A percentile compares a stretch with the other conserved stretches of the same genome.
These are phyloP conservation scores for Heliornis fulica DNA, from an alignment of 2,113 vertebrate genomes.

Conservation along the genomic window DNA sequence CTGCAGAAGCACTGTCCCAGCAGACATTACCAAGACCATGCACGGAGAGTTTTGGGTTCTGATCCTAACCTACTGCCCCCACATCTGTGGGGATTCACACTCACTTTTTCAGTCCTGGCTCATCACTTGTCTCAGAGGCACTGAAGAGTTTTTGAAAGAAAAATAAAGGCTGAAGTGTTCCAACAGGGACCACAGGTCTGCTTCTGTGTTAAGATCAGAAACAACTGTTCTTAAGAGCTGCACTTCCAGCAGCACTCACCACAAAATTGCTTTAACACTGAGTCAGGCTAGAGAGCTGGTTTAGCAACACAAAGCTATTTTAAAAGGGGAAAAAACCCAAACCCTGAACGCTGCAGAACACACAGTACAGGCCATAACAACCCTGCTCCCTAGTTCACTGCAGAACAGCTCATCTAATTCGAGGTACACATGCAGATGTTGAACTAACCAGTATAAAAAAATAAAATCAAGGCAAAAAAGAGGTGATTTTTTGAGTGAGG, in stretches of 20 bases:
- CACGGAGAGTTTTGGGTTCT: not conserved
- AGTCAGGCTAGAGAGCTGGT: not conserved
- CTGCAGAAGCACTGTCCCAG: not conserved
- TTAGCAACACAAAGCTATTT: not conserved
- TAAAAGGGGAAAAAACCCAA: not conserved
- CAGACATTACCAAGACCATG: not conserved
- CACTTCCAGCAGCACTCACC: not conserved
- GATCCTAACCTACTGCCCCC: not conserved
- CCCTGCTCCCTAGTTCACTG: not conserved
- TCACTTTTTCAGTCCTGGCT: not conserved
- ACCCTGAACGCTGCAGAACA: not conserved
- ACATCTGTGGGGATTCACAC: not conserved
- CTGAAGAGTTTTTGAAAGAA: not conserved
- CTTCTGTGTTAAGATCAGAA: not conserved
- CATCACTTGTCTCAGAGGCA: not conserved
- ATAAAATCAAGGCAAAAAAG: not conserved
- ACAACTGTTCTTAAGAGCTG: not conserved
- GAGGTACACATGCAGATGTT: not conserved
- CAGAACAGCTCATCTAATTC: not conserved
- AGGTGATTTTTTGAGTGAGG: not conserved
- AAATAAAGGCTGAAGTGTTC: not conserved
- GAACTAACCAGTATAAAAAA: not conserved
- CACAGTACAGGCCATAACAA: fast-evolving
- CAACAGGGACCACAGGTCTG: not conserved
- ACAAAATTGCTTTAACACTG: not conserved